phyloP scores from a whole-genome alignment of 2,113 vertebrate species.

The Coracopsis vasa region DNA sequence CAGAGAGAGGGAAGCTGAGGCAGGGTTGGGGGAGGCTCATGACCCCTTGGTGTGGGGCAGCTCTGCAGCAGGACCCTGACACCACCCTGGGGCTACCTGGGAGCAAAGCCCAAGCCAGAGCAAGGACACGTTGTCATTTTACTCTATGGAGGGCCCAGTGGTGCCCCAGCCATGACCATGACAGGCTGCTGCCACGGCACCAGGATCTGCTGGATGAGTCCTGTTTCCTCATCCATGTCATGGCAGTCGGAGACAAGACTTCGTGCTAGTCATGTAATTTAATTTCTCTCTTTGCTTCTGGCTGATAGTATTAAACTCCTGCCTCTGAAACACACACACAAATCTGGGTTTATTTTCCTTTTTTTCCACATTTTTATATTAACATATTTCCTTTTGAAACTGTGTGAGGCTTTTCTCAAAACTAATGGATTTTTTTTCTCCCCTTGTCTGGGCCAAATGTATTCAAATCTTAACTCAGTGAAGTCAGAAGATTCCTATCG shows the following conservation, averaged over 20 bases:
- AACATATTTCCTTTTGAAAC: constrained; percentile 83
- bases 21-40: accelerated
- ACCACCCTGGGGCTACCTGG: accelerated
- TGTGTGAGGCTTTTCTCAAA: constrained; percentile 76
- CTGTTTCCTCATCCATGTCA: neutral
- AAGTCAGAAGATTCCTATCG: constrained; percentile 80
- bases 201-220: neutral
- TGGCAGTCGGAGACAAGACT: constrained; percentile 15
- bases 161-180: neutral
- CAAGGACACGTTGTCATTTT: neutral
- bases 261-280: constrained; percentile 32
- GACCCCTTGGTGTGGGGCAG: neutral
- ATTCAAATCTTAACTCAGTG: constrained; percentile 81
- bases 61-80: neutral
- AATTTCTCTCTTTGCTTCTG: constrained; percentile 69
- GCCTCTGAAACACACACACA: constrained; percentile 51
- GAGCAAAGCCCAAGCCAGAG: neutral
- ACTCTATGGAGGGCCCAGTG: accelerated
- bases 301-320: constrained; percentile 55
- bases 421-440: constrained; percentile 78
- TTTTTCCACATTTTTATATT: constrained; percentile 55
- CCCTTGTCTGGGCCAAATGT: constrained; percentile 76
- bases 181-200: neutral
- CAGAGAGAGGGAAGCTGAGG: neutral
- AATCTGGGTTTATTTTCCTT: neutral